Conservation (phyloP, 2,888 invertebrate species). For the Leptinotarsa rubiginosa region DNA sequence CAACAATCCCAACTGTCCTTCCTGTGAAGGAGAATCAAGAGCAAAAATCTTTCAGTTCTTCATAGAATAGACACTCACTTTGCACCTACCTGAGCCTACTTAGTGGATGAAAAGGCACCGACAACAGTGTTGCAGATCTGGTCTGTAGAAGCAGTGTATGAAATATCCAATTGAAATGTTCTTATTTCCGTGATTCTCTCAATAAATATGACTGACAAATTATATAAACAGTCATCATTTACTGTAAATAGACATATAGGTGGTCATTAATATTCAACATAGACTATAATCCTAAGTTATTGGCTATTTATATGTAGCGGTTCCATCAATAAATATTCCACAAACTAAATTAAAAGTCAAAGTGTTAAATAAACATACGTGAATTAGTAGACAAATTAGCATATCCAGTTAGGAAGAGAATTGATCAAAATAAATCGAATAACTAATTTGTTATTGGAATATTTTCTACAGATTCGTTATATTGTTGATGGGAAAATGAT, state of each 20-base stretch:
- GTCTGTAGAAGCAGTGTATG: background rate
- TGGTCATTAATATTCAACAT: slow-evolving; percentile 37
- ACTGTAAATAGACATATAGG: slow-evolving; percentile 45
- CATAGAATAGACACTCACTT: no score
- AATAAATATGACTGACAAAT: slow-evolving; percentile 45
- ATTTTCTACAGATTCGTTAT: no score
- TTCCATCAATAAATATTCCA: slow-evolving; percentile 20
- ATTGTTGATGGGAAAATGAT: no score
- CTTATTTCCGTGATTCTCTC: background rate
- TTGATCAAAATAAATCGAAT: background rate
- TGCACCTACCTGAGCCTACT: no score
- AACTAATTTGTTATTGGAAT: no score
- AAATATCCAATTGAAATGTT: background rate
- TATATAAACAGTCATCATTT: slow-evolving; percentile 44
- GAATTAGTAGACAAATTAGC: slow-evolving; percentile 7
- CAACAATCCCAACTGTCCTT: no score
- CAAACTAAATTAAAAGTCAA: slow-evolving; percentile 15
- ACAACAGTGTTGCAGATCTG: background rate
- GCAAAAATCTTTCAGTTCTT: no score
- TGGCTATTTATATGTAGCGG: slow-evolving; percentile 24
- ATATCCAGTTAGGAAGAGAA: background rate
- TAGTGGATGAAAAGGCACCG: no score
- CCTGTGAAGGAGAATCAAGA: no score
- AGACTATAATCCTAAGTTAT: slow-evolving; percentile 32
- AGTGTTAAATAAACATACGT: slow-evolving; percentile 5